A percentile compares a stretch with the other conserved stretches of the same genome.
Evolutionary conservation across 2,888 invertebrate genomes (phyloP).

Genomic region (Lampropteryx suffumata): DNA sequence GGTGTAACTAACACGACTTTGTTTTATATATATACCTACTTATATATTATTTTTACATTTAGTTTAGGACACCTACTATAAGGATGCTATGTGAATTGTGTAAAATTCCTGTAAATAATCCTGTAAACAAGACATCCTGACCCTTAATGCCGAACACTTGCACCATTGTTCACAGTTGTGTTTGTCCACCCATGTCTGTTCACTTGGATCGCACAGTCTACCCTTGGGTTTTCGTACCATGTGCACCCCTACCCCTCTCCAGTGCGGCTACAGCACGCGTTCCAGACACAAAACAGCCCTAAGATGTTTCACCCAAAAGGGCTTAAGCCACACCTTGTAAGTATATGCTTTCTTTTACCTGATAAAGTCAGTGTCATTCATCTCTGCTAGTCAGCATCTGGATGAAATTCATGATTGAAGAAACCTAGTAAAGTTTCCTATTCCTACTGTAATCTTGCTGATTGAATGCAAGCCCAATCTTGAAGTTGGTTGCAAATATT

Average conservation of each 20-base stretch:
- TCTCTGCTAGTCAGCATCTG: too few species aligned
- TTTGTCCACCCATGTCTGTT: conserved; percentile 78
- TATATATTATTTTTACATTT: too few species aligned
- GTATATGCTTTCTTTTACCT: conserved; percentile 41
- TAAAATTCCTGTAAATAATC: neutral
- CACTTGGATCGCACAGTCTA: conserved; percentile 70
- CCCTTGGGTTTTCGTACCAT: conserved; percentile 88
- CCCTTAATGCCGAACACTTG: conserved; percentile 32
- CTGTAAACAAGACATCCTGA: neutral
- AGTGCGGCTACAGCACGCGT: conserved; percentile 84
- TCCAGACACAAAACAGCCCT: conserved; percentile 80
- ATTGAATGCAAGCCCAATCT: too few species aligned
- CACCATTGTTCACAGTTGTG: conserved; percentile 68
- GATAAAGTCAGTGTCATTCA: neutral
- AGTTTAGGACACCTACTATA: too few species aligned
- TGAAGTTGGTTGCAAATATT: too few species aligned
- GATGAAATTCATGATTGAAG: too few species aligned
- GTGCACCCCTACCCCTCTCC: conserved; percentile 87
- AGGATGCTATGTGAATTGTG: too few species aligned
- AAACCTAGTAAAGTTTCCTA: too few species aligned
- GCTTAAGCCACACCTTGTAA: conserved; percentile 82
- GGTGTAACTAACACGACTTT: too few species aligned
- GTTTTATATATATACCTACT: too few species aligned
- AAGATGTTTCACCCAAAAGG: conserved; percentile 85
- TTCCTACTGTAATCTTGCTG: too few species aligned